phyloP scores from a whole-genome alignment of 2,113 vertebrate genomes.

The Acanthisitta chloris region DNA sequence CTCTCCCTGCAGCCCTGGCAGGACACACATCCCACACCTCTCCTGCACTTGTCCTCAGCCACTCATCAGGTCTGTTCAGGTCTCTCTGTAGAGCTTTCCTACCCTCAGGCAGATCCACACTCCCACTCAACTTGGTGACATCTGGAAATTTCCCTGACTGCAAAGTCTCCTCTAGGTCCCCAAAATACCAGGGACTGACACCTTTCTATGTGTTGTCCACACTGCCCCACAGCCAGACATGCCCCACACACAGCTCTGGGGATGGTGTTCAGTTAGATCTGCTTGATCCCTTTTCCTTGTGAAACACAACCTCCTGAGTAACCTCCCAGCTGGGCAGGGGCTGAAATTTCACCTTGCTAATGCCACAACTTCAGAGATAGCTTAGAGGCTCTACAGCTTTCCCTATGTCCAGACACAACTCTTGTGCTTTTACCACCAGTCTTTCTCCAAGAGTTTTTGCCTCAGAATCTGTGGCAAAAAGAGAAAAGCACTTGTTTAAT shows the following conservation, averaged over 20 bases:
- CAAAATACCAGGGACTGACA: not conserved
- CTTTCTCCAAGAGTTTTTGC: too few species aligned
- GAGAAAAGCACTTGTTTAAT: not conserved
- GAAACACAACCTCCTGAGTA: not conserved
- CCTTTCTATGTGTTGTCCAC: not conserved
- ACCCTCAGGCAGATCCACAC: too few species aligned
- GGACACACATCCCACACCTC: too few species aligned
- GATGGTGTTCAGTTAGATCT: not conserved
- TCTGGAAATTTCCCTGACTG: too few species aligned
- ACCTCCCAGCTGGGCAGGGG: not conserved
- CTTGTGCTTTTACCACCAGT: not conserved
- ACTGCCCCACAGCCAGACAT: not conserved
- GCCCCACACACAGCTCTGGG: not conserved
- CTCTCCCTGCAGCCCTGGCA: too few species aligned
- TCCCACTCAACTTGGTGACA: too few species aligned
- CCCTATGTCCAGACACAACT: not conserved
- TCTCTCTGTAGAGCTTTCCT: too few species aligned
- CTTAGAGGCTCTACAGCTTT: not conserved
- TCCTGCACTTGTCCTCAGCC: too few species aligned
- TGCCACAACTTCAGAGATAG: not conserved
- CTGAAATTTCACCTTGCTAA: not conserved
- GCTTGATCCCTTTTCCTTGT: not conserved
- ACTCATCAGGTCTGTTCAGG: too few species aligned
- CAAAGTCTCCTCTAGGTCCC: not conserved
- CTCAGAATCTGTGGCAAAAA: not conserved